Evolutionary conservation across 2,797 vertebrate species (phyloP), one percentile per base, ranked within the genome.

Genomic region (Propithecus perrieri): DNA sequence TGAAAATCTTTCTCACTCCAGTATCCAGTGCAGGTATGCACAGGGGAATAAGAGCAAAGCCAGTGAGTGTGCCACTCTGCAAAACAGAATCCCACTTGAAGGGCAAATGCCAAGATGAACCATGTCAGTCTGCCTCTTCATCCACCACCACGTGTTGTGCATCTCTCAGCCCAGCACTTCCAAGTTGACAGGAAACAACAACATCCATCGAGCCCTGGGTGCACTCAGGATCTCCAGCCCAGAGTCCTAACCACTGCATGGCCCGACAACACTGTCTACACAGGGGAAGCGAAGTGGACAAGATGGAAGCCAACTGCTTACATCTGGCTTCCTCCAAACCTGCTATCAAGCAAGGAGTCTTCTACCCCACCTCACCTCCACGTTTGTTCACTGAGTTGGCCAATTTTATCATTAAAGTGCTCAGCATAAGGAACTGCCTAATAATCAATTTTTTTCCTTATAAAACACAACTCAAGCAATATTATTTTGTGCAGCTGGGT

Each of bases 211-310:
- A 89, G 3, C 9, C 48, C 69, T 72, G 38, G 50, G 43, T 12
- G 1, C 0, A 8, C 1, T 14, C 9, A 48, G 30, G 35, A 35
- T 71, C 75, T 93, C 5, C 17, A 33, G 35, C 20, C 26, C 12
- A n/a, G 48, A 9, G 4, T 43, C 41, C 8, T 3, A 10, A n/a
- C 17, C 12, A 20, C 41, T 2, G 3, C 12, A 1, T 28, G 22
- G 15, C 14, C 17, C 28, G 26, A 33, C 24, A 14, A 74, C 2
- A n/a, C 18, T 24, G 5, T 83, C 72, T 61, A 72, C 43, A 11
- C 22, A 67, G 59, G 46, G 0, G 18, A 86, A 71, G 20, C 2
- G 7, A 46, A 90, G 71, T 63, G 50, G 53, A 17, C 38, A 78
- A 18, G 35, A n/a, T 63, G 71, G 63, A 89, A 30, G 14, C 15